Evolutionary conservation across 2,797 vertebrate species (phyloP).

Genomic region (Lacerta viridis): DNA sequence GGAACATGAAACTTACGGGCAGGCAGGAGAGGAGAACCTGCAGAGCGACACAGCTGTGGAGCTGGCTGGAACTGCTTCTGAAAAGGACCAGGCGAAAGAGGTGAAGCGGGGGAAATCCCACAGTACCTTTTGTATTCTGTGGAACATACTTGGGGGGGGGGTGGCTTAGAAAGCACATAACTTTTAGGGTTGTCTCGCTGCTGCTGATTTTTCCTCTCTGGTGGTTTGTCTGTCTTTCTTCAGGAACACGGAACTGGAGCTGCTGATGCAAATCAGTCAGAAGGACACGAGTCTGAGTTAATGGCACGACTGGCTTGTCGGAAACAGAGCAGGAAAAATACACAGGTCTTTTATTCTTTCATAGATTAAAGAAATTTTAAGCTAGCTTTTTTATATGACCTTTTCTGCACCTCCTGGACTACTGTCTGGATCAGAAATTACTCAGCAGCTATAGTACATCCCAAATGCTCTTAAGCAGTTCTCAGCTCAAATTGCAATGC

Average conservation of each 20-base stretch:
- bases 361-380: not conserved
- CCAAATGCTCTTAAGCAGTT: not conserved
- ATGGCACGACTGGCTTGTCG: constrained; percentile 88
- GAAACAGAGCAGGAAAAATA: constrained; percentile 86
- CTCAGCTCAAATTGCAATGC: not conserved
- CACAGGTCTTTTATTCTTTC: constrained; percentile 84
- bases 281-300: constrained; percentile 92
- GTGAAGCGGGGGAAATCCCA: constrained; percentile 69
- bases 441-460: not conserved
- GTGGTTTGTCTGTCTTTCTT: not conserved
- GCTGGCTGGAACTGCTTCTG: constrained; percentile 90
- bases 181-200: not conserved
- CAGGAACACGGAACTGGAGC: constrained; percentile 93
- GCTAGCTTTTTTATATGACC: not conserved
- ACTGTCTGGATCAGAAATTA: not conserved
- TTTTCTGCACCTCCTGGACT: not conserved
- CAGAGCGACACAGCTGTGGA: constrained; percentile 93
- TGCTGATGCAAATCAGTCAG: constrained; percentile 92
- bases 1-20: constrained; percentile 87
- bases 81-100: constrained; percentile 93
- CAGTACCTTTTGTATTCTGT: not conserved
- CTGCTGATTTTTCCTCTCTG: not conserved
- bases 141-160: not conserved
- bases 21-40: constrained; percentile 90
- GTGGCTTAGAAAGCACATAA: not conserved